Base-by-base conservation (phyloP, 1,140 invertebrate genomes). In the Drosophila tropicalis region DNA sequence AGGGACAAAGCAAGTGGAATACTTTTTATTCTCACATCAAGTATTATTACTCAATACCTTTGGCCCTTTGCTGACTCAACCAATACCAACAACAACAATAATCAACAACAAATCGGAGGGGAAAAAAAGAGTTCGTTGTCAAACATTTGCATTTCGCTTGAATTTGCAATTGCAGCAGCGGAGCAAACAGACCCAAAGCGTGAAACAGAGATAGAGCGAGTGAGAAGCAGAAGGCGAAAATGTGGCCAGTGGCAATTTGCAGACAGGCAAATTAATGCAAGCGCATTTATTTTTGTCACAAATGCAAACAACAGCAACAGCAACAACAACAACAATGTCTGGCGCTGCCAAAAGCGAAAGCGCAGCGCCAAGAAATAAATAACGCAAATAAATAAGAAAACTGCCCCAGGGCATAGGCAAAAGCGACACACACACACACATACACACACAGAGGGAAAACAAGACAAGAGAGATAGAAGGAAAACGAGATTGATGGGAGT, bases 311-410 rank as follows among this genome's bases (percentile, higher is more conserved):
- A 86, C 82, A 72, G 58, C 72, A 76, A 19, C 72, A 65, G 15
- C 76, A 79, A 25, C 76, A 67, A 22, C 75, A 70, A 17, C 67
- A 70, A 32, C 71, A 64, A 17, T 79, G 82, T 86, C 79, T 86
- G 82, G 82, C 82, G 79, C 82, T 86, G 82, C 83, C 82, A 87
- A 86, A 86, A 86, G 82, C 82, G 83, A 86, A 86, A 87, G 82
- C 44, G 44, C 83, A 73, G 72, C 82, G 83, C 83, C 83, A 86
- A 86, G 82, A 86, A 86, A 87, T 86, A 86, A 86, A 86, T 86
- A 86, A 87, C 82, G 83, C 83, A 86, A 86, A 86, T 86, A 89
- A 86, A 87, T 87, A 87, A 87, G 83, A 87, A 87, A 89, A 87
- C 70, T 76, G 79, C 83, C 82, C 79, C 79, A 71, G 83, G 83